These are phyloP conservation scores for Anomalospiza imberbis DNA, from an alignment of 2,797 vertebrate species.

Conservation along the genomic window DNA sequence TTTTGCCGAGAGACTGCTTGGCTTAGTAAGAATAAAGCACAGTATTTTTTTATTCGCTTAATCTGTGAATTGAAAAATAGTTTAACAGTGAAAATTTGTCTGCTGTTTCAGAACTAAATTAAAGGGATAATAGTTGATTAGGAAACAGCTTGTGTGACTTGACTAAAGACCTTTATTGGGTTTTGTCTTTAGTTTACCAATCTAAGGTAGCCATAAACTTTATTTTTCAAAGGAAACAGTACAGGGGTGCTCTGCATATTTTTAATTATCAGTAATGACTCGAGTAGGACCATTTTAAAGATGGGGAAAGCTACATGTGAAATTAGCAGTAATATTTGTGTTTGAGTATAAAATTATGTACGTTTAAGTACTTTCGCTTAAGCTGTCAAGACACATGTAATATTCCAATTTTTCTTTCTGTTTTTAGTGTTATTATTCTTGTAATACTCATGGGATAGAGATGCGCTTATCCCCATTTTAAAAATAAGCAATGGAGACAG, in stretches of 20 bases:
- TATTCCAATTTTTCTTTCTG: background rate
- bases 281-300: background rate
- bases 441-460: background rate
- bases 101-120: background rate
- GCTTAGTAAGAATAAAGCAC: background rate
- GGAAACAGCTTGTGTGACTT: background rate
- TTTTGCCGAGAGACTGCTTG: background rate
- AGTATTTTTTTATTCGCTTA: background rate
- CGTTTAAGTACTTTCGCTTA: background rate
- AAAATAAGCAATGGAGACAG: background rate
- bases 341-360: background rate
- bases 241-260: background rate
- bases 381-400: rapidly evolving
- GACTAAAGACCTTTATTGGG: background rate
- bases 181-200: background rate
- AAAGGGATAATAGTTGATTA: background rate
- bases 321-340: background rate
- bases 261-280: background rate
- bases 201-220: background rate
- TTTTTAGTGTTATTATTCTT: background rate
- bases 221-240: background rate
- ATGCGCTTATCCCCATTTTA: background rate
- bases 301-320: background rate
- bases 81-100: background rate
- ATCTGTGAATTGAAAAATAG: background rate